Percentiles rank a stretch among this genome's conserved stretches.
phyloP scores from a whole-genome alignment of 2,113 vertebrate genomes.

The Dendropsophus ebraccatus region DNA sequence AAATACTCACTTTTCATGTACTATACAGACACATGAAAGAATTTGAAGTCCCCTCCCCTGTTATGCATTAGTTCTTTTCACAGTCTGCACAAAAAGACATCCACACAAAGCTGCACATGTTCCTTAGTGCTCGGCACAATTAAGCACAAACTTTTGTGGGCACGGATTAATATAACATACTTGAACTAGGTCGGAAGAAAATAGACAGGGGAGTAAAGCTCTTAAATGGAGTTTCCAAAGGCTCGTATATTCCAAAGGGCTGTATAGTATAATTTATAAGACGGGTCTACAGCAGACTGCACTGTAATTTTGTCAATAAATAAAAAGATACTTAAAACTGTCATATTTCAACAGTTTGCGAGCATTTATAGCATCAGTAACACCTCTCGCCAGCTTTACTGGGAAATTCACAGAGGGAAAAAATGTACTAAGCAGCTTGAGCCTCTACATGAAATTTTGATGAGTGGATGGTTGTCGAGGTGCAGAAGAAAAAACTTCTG shows the following conservation, averaged over 20 bases:
- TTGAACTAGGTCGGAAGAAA: neutral
- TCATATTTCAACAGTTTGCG: slow-evolving; percentile 17
- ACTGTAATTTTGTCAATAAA: slow-evolving; percentile 22
- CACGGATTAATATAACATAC: slow-evolving; percentile 2
- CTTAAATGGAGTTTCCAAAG: neutral
- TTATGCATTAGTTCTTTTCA: no score
- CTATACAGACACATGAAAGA: no score
- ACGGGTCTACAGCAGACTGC: neutral
- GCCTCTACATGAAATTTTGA: slow-evolving; percentile 19
- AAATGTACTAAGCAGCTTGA: slow-evolving; percentile 21
- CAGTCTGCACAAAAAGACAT: neutral
- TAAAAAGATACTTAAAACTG: slow-evolving; percentile 14
- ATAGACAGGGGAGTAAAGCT: neutral
- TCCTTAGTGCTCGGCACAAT: neutral
- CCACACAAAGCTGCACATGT: neutral
- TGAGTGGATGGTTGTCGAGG: neutral
- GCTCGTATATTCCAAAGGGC: neutral
- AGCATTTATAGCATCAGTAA: neutral
- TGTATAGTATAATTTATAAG: slow-evolving; percentile 5
- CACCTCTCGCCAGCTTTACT: neutral
- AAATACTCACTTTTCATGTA: no score
- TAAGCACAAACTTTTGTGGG: neutral
- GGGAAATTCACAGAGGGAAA: slow-evolving; percentile 2
- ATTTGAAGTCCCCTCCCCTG: no score
- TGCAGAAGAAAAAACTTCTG: neutral